phyloP scores from a whole-genome alignment of 2,888 invertebrate genomes.

The Dryococelus australis region DNA sequence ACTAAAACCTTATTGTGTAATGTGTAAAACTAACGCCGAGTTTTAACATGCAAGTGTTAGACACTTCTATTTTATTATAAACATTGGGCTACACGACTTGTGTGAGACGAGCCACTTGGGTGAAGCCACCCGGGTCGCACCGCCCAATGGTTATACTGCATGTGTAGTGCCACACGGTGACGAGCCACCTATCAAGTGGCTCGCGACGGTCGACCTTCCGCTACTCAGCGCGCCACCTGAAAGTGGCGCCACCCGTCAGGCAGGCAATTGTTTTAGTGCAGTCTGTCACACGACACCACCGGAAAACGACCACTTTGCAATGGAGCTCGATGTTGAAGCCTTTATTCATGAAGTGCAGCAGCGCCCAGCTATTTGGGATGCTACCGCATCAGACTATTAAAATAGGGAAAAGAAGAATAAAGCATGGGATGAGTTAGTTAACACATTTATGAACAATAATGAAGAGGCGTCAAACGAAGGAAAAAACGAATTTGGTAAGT shows the following conservation, averaged over 20 bases:
- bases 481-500: conserved; percentile 24
- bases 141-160: background rate
- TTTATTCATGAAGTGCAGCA: conserved; percentile 26
- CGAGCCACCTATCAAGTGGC: too few species aligned
- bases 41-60: too few species aligned
- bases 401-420: too few species aligned
- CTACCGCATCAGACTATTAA: background rate
- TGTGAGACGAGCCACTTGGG: conserved; percentile 12
- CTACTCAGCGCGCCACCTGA: background rate
- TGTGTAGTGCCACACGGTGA: background rate
- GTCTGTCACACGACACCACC: background rate
- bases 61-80: too few species aligned
- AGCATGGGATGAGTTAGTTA: conserved; percentile 24
- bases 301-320: background rate
- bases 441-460: background rate
- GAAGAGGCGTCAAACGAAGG: conserved; percentile 27
- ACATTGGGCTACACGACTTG: too few species aligned
- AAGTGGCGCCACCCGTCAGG: background rate
- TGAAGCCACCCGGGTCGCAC: background rate
- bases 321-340: conserved; percentile 19
- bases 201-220: too few species aligned
- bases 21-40: too few species aligned
- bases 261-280: background rate
- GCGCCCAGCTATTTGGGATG: conserved; percentile 30
- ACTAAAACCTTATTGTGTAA: too few species aligned